Evolutionary conservation across 2,888 invertebrate species (phyloP).

Genomic region (Lamellibrachia satsuma): DNA sequence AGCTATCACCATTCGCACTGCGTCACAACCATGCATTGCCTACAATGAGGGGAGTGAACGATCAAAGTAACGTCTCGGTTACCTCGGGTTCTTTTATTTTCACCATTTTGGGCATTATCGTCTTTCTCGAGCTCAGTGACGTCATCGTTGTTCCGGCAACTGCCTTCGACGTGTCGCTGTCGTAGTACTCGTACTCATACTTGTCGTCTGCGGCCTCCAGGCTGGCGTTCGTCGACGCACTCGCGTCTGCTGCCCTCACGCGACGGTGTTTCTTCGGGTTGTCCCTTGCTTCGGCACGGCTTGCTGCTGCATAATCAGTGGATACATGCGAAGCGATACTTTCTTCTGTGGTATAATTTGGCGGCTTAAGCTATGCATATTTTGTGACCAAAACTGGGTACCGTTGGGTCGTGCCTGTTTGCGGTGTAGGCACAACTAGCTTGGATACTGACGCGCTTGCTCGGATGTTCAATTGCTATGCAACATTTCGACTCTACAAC

Average conservation of each 20-base stretch:
- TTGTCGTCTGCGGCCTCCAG: constrained; percentile 18
- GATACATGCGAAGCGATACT: no score
- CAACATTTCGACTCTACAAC: no score
- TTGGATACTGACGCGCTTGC: no score
- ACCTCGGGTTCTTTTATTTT: not conserved
- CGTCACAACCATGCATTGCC: no score
- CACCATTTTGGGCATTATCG: not conserved
- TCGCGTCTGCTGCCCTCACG: not conserved
- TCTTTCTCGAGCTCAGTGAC: not conserved
- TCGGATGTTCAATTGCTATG: no score
- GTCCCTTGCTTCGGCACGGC: not conserved
- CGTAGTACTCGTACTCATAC: constrained; percentile 26
- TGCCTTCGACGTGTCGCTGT: not conserved
- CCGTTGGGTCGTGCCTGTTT: no score
- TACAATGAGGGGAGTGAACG: no score
- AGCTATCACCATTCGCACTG: no score
- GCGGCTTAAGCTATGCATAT: no score
- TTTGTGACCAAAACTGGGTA: no score
- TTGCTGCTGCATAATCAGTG: not conserved
- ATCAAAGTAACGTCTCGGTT: not conserved
- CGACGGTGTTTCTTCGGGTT: not conserved
- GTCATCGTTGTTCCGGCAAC: not conserved
- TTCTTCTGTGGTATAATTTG: no score
- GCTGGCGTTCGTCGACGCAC: not conserved
- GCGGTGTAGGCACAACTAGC: no score